Percentiles rank a stretch among this genome's conserved stretches.
Evolutionary conservation across 2,888 invertebrate species (phyloP).

Genomic region (Chalcosyrphus nemorum): DNA sequence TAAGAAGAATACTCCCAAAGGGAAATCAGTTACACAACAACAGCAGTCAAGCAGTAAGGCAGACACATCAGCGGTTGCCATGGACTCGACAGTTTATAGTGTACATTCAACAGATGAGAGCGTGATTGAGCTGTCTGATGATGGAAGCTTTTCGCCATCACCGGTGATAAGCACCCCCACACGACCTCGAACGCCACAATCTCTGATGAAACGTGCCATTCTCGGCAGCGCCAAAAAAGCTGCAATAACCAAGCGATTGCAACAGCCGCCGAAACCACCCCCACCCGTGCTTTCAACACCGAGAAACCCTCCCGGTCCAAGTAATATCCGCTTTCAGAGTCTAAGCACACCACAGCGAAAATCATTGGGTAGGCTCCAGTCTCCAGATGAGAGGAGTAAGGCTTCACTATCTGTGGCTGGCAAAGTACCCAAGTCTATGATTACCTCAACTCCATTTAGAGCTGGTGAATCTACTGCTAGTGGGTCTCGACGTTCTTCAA

Average conservation of each 20-base stretch:
- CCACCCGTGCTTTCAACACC: not conserved
- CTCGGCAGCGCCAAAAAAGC: constrained; percentile 79
- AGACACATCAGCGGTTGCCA: not conserved
- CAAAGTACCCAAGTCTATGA: constrained; percentile 13
- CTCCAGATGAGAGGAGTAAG: not conserved
- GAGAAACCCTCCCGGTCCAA: constrained; percentile 26
- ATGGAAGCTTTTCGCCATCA: constrained; percentile 50
- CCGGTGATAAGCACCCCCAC: constrained; percentile 74
- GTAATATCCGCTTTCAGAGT: constrained; percentile 31
- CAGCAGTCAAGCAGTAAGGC: not conserved
- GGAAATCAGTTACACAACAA: constrained; percentile 24
- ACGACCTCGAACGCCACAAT: constrained; percentile 77
- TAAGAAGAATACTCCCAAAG: constrained; percentile 16
- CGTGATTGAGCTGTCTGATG: constrained; percentile 76
- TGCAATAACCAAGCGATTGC: constrained; percentile 47
- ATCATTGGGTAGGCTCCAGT: constrained; percentile 18
- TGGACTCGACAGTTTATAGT: constrained; percentile 74
- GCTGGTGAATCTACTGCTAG: not conserved
- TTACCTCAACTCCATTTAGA: constrained; percentile 57
- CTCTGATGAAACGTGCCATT: constrained; percentile 78
- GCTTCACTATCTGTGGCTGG: constrained; percentile 13
- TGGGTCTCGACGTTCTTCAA: not conserved
- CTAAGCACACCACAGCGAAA: constrained; percentile 54
- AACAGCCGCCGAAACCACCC: not conserved
- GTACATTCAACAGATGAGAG: constrained; percentile 76